phyloP scores from a whole-genome alignment of 1,140 invertebrate species.

The Triops cancriformis region DNA sequence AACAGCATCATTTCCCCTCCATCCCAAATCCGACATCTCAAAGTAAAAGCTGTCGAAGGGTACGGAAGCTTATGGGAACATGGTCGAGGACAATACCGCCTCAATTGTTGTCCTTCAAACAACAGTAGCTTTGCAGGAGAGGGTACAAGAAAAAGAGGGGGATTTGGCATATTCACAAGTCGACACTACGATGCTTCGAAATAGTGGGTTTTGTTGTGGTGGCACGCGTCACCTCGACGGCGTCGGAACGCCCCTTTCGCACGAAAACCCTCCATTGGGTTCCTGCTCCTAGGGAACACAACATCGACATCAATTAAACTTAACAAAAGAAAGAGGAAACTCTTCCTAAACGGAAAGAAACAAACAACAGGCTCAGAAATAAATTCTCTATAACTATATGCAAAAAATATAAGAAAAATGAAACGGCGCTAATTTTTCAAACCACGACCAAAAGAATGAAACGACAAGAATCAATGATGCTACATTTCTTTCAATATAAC shows the following conservation, averaged over 20 bases:
- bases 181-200: constrained; percentile 4
- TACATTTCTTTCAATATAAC: too few species aligned
- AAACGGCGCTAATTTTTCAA: too few species aligned
- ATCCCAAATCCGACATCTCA: constrained; percentile 8
- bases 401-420: too few species aligned
- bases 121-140: background rate
- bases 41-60: background rate
- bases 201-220: constrained; percentile 13
- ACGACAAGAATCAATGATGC: too few species aligned
- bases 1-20: background rate
- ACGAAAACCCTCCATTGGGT: background rate
- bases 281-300: background rate
- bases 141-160: background rate
- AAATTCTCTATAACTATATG: background rate
- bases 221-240: background rate
- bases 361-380: background rate
- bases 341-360: background rate
- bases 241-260: constrained; percentile 11
- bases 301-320: background rate
- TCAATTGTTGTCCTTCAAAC: constrained; percentile 14
- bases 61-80: background rate
- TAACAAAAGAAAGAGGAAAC: background rate
- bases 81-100: background rate
- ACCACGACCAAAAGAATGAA: too few species aligned
- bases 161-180: constrained; percentile 1